A percentile compares a stretch with the other conserved stretches of the same genome.
These are phyloP conservation scores for Pseudolaguvia tuberculata DNA, from an alignment of 2,113 vertebrate species.

Conservation along the genomic window DNA sequence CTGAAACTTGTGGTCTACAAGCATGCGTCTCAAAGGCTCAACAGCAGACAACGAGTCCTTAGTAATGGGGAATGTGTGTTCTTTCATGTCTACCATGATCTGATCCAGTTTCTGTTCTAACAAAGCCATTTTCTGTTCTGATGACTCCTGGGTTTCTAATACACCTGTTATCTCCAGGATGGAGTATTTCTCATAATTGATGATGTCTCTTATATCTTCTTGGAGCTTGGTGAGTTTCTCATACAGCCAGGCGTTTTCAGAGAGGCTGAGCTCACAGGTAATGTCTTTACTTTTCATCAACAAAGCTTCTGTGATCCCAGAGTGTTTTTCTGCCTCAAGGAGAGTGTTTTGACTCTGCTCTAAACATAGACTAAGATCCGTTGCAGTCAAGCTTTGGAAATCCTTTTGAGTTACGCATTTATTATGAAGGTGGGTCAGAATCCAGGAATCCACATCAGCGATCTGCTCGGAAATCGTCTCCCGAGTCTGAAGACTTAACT, in stretches of 20 bases:
- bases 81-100: slow-evolving; percentile 55
- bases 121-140: slow-evolving; percentile 57
- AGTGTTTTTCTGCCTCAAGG: slow-evolving; percentile 66
- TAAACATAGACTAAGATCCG: slow-evolving; percentile 61
- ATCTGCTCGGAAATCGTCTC: slow-evolving; percentile 72
- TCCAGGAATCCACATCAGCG: slow-evolving; percentile 71
- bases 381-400: slow-evolving; percentile 40
- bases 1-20: slow-evolving; percentile 61
- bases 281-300: slow-evolving; percentile 67
- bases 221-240: slow-evolving; percentile 74
- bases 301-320: slow-evolving; percentile 64
- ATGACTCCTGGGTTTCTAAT: slow-evolving; percentile 57
- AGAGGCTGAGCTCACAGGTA: slow-evolving; percentile 69
- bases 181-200: slow-evolving; percentile 66
- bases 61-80: slow-evolving; percentile 60
- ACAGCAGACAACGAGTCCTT: slow-evolving; percentile 53
- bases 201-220: slow-evolving; percentile 66
- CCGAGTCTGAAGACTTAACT: slow-evolving; percentile 77
- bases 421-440: slow-evolving; percentile 58
- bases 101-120: slow-evolving; percentile 68
- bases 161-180: slow-evolving; percentile 67
- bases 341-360: slow-evolving; percentile 64
- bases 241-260: slow-evolving; percentile 74
- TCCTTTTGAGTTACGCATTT: slow-evolving; percentile 48
- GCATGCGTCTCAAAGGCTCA: slow-evolving; percentile 56